phyloP scores from a whole-genome alignment of 1,140 invertebrate genomes.

The Reticulitermes speratus region DNA sequence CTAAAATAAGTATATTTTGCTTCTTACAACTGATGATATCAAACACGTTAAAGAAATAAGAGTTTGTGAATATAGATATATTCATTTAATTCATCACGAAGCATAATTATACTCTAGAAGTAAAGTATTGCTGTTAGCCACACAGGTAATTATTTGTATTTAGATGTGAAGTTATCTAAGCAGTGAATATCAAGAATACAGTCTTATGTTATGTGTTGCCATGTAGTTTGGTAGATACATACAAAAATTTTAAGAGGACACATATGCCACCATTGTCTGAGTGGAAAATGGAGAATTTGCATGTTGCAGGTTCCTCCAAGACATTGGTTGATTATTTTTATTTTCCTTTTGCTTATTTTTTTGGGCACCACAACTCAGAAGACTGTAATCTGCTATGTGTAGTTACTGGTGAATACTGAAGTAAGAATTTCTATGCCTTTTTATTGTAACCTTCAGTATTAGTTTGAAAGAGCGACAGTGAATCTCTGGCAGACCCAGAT shows the following conservation, averaged over 20 bases:
- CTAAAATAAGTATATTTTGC: not conserved
- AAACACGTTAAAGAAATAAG: not conserved
- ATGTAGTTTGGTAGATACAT: no score
- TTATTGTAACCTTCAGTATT: not conserved
- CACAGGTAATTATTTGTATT: not conserved
- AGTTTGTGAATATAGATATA: not conserved
- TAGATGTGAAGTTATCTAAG: no score
- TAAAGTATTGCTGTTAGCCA: not conserved
- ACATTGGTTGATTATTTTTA: no score
- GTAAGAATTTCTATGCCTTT: not conserved
- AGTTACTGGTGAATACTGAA: not conserved
- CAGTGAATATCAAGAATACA: no score
- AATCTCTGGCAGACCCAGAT: not conserved
- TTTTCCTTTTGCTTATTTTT: no score
- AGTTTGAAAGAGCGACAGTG: not conserved
- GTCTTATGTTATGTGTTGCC: no score
- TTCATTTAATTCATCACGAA: not conserved
- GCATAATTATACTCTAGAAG: not conserved
- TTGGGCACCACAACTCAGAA: no score
- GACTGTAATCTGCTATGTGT: not conserved
- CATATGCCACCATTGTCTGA: no score
- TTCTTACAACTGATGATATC: not conserved
- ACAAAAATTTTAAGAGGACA: no score
- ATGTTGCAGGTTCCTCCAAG: no score
- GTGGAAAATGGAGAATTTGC: no score